These are phyloP conservation scores for Oryctes rhinoceros DNA, from an alignment of 1,140 invertebrate species.

Conservation along the genomic window DNA sequence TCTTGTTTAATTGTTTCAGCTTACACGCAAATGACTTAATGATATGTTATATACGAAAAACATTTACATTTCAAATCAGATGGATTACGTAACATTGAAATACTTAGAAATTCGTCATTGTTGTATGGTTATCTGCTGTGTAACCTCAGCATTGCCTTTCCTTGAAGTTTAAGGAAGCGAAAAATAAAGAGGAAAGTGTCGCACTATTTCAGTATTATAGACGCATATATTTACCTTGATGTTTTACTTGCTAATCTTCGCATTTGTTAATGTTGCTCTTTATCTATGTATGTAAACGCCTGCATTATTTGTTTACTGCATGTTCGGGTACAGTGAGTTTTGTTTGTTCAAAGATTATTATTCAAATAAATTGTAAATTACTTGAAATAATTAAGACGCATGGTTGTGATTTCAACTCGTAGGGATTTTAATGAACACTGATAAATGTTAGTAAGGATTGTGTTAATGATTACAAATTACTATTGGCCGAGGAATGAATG, in stretches of 20 bases:
- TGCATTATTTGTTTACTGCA: constrained; percentile 3
- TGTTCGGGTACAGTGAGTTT: background rate
- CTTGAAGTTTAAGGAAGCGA: constrained; percentile 17
- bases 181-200: background rate
- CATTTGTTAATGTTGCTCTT: background rate
- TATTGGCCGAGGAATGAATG: no score
- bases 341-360: background rate
- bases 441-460: no score
- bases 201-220: background rate
- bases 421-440: no score
- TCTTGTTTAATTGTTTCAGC: background rate
- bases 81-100: background rate
- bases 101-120: constrained; percentile 12
- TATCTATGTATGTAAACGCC: constrained; percentile 17
- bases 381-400: background rate
- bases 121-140: constrained; percentile 6
- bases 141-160: background rate
- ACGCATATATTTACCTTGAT: background rate
- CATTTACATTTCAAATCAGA: background rate
- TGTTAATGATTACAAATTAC: no score
- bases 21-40: constrained; percentile 8
- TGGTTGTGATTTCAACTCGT: background rate
- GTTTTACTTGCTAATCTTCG: constrained; percentile 1
- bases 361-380: background rate
- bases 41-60: background rate